phyloP scores from a whole-genome alignment of 2,888 invertebrate species.

The Agonopterix alstromeriana region DNA sequence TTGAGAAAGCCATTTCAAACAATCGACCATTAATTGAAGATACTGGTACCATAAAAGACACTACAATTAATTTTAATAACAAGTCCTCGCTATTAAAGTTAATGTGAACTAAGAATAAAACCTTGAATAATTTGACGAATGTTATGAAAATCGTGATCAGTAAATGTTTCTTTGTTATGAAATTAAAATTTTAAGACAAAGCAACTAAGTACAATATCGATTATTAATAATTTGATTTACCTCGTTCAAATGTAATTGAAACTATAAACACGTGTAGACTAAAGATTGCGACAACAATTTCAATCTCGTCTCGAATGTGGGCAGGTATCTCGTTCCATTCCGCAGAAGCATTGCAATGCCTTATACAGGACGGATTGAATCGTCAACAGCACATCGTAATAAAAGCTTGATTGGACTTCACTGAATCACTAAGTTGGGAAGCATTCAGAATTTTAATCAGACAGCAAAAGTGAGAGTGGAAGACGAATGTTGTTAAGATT shows the following conservation, averaged over 20 bases:
- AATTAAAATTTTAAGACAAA: too few relatives aligned
- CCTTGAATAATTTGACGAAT: neutral
- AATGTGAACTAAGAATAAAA: neutral
- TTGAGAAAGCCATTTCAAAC: slow-evolving; percentile 10
- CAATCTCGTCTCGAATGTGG: neutral
- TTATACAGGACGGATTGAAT: slow-evolving; percentile 1
- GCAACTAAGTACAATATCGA: too few relatives aligned
- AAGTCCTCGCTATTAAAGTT: neutral
- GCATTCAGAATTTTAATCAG: slow-evolving; percentile 35
- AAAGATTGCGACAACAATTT: neutral
- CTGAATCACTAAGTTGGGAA: slow-evolving; percentile 18
- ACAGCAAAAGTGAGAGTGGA: slow-evolving; percentile 45
- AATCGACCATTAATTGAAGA: slow-evolving; percentile 11
- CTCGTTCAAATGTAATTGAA: neutral
- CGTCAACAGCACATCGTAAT: slow-evolving; percentile 8
- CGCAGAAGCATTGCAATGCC: neutral
- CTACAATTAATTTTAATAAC: slow-evolving; percentile 1
- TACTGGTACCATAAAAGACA: neutral
- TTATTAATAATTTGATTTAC: too few relatives aligned
- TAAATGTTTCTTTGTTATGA: neutral
- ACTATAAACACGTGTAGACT: neutral
- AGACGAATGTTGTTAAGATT: slow-evolving; percentile 29
- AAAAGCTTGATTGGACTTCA: slow-evolving; percentile 27
- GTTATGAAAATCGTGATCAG: neutral
- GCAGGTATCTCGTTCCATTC: neutral